phyloP scores from a whole-genome alignment of 53 echinoderm and acorn worm genomes.

The Stichopus horrens region DNA sequence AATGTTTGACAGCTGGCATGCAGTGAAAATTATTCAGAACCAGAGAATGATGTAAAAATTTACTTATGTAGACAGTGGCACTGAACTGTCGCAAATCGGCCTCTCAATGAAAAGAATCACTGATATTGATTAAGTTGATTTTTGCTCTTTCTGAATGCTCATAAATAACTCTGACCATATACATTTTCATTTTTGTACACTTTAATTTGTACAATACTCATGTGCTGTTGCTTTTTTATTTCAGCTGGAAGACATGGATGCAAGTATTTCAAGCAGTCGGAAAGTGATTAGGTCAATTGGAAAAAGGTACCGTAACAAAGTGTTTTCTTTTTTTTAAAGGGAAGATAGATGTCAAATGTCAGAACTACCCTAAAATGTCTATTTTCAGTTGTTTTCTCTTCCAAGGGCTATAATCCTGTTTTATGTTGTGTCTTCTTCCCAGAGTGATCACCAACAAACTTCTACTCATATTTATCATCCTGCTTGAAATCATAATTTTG shows the following conservation, averaged over 20 bases:
- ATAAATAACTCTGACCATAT: too few species aligned
- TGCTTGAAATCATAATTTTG: conserved; percentile 76
- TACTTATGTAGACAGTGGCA: too few species aligned
- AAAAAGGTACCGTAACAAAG: conserved; percentile 55
- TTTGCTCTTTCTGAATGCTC: too few species aligned
- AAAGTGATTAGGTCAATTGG: conserved; percentile 86
- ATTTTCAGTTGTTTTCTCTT: not conserved
- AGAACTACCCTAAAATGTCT: not conserved
- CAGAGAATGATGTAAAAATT: too few species aligned
- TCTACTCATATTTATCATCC: conserved; percentile 72
- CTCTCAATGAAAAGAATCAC: too few species aligned
- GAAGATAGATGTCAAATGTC: not conserved
- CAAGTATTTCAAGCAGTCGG: conserved; percentile 69
- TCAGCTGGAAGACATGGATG: conserved; percentile 92
- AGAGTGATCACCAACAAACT: conserved; percentile 94
- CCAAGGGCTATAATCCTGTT: not conserved
- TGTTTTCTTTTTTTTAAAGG: not conserved
- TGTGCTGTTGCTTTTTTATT: not conserved
- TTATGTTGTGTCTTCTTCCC: not conserved
- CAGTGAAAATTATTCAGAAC: too few species aligned
- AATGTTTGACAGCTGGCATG: too few species aligned
- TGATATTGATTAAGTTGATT: too few species aligned
- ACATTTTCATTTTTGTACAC: not conserved
- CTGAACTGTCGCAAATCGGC: too few species aligned
- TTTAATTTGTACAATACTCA: not conserved